Evolutionary conservation across 1,140 invertebrate species (phyloP).

Genomic region (Chionoecetes opilio): DNA sequence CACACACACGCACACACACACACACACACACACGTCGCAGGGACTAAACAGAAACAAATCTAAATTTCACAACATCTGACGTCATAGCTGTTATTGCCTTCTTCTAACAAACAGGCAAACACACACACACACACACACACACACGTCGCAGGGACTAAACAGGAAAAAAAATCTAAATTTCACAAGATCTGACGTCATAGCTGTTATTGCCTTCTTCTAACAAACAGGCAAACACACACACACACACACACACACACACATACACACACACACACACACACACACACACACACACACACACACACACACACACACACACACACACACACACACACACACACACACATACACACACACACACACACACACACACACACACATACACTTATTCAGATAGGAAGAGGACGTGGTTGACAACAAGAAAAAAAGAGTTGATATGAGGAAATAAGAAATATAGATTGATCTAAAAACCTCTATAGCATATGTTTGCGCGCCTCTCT

Average conservation of each 20-base stretch:
- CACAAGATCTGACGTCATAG: neutral
- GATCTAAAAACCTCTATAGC: no score
- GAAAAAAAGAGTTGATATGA: neutral
- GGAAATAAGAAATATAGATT: no score
- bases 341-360: no score
- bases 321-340: no score
- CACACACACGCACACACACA: no score
- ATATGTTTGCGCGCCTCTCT: no score
- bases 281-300: slow-evolving; percentile 42
- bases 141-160: neutral
- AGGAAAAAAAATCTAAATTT: neutral
- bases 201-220: neutral
- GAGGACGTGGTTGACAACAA: neutral
- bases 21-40: neutral
- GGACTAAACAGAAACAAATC: neutral
- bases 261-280: neutral
- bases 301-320: neutral
- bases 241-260: slow-evolving; percentile 22
- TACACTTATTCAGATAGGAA: no score
- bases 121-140: neutral
- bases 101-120: neutral
- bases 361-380: slow-evolving; percentile 17
- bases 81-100: neutral
- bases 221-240: neutral
- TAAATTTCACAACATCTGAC: neutral